phyloP scores from a whole-genome alignment of 2,113 vertebrate genomes.

The Chaetops frenatus region DNA sequence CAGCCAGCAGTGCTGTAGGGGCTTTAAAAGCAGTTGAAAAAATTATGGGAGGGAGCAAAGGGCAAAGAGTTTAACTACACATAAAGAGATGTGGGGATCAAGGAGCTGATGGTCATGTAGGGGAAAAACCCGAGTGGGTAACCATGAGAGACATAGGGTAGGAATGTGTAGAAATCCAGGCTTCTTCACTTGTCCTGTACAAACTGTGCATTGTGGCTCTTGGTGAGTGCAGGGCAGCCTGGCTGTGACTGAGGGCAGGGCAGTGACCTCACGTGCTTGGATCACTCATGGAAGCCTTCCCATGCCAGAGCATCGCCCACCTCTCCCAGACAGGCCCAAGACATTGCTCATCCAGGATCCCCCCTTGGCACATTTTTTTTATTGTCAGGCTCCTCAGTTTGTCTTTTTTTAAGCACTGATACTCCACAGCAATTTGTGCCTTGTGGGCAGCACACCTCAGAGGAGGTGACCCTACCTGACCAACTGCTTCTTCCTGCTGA shows the following conservation, averaged over 20 bases:
- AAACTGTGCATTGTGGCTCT: background rate
- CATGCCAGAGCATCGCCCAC: fast-evolving
- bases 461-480: background rate
- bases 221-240: background rate
- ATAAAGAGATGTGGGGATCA: background rate
- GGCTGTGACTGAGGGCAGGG: background rate
- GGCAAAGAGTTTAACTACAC: background rate
- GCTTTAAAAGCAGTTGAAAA: background rate
- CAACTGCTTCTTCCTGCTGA: background rate
- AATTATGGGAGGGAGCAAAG: background rate
- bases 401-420: background rate
- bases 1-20: background rate
- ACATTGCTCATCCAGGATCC: background rate
- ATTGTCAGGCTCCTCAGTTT: background rate
- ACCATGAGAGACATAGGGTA: background rate
- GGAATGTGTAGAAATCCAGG: background rate
- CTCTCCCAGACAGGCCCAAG: background rate
- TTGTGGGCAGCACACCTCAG: background rate
- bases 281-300: background rate
- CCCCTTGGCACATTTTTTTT: background rate
- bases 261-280: fast-evolving
- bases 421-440: background rate
- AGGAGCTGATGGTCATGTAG: background rate
- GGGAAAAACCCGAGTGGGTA: background rate
- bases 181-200: background rate